Percentiles rank a stretch among this genome's conserved stretches.
These are phyloP conservation scores for Macrosteles quadrilineatus DNA, from an alignment of 1,140 invertebrate species.

Conservation along the genomic window DNA sequence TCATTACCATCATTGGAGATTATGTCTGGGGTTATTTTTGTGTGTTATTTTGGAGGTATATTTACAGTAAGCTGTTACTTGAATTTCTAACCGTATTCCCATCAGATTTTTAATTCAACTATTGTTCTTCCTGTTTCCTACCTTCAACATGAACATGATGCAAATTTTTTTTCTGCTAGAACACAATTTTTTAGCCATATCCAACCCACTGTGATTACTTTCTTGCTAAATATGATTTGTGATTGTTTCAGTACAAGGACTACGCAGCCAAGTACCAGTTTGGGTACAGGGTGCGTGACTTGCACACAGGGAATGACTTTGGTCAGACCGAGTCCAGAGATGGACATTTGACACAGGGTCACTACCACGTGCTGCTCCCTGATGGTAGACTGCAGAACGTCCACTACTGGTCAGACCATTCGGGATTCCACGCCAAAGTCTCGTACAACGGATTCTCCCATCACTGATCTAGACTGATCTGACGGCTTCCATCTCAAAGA, in stretches of 20 bases:
- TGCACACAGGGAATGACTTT: conserved; percentile 67
- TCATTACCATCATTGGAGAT: too few species aligned
- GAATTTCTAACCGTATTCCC: too few species aligned
- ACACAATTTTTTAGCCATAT: too few species aligned
- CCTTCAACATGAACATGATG: too few species aligned
- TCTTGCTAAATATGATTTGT: too few species aligned
- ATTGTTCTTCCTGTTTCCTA: too few species aligned
- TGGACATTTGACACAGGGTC: conserved; percentile 65
- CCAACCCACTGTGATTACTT: too few species aligned
- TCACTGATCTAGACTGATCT: conserved; percentile 5
- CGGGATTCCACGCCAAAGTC: conserved; percentile 74
- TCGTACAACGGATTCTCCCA: conserved; percentile 56
- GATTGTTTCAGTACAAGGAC: conserved; percentile 42
- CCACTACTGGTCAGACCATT: conserved; percentile 71
- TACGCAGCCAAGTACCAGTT: conserved; percentile 74
- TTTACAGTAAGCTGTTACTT: too few species aligned
- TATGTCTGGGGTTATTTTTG: too few species aligned
- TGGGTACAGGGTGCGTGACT: conserved; percentile 70
- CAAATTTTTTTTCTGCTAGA: too few species aligned
- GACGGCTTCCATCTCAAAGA: conserved; percentile 5
- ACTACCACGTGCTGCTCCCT: conserved; percentile 75
- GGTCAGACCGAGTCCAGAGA: conserved; percentile 67
- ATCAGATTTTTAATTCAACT: too few species aligned
- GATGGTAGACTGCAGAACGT: conserved; percentile 77
- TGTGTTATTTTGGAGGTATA: too few species aligned